These are phyloP conservation scores for Sebastes oblongus DNA, from an alignment of 2,797 vertebrate genomes.

Conservation along the genomic window DNA sequence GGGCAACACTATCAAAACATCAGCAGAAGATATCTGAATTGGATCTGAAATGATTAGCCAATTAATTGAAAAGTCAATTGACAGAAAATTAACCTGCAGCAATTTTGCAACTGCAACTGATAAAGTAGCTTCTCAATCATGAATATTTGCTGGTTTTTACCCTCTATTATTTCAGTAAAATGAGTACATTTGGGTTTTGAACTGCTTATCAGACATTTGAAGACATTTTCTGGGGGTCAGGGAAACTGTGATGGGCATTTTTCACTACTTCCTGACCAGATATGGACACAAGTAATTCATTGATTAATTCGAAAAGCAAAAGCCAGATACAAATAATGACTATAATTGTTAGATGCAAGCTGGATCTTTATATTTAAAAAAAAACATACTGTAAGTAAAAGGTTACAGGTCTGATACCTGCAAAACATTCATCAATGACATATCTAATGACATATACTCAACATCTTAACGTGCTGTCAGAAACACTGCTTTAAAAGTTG, in stretches of 20 bases:
- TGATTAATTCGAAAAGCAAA: neutral
- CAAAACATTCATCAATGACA: neutral
- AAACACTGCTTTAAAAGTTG: neutral
- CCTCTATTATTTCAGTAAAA: neutral
- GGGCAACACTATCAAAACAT: neutral
- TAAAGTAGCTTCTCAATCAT: neutral
- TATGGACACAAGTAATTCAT: neutral
- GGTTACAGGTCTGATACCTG: slow-evolving; percentile 16
- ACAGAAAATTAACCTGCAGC: neutral
- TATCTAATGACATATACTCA: neutral
- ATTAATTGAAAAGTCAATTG: neutral
- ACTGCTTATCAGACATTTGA: neutral
- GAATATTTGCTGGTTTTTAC: neutral
- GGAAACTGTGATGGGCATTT: no score
- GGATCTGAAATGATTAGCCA: neutral
- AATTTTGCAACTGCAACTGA: no score
- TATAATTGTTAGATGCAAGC: neutral
- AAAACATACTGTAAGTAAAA: neutral
- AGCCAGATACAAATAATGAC: neutral
- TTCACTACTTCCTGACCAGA: neutral
- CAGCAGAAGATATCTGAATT: neutral
- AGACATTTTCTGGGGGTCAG: neutral
- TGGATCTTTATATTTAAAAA: neutral
- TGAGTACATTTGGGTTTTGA: neutral
- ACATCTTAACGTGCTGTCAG: neutral